Evolutionary conservation across 2,888 invertebrate genomes (phyloP).

Genomic region (Silvanus unidentatus): DNA sequence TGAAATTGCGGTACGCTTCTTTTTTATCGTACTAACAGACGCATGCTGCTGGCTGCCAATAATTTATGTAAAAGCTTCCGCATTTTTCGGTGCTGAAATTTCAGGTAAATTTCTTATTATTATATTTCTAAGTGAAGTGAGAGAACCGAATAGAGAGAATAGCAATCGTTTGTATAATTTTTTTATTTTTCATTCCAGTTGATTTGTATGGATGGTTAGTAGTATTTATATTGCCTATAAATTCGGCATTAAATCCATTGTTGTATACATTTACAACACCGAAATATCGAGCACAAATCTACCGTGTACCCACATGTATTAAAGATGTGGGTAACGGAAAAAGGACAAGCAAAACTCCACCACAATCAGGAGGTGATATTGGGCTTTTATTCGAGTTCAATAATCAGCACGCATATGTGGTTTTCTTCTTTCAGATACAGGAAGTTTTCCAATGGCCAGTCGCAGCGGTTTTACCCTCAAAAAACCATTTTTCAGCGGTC

Average conservation of each 20-base stretch:
- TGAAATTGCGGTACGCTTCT: conserved; percentile 61
- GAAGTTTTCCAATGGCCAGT: conserved; percentile 1
- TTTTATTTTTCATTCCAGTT: conserved; percentile 25
- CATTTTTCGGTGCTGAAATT: conserved; percentile 51
- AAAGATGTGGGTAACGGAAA: neutral
- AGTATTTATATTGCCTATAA: conserved; percentile 54
- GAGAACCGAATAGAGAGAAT: too few species aligned
- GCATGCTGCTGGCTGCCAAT: conserved; percentile 68
- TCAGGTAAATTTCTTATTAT: conserved; percentile 50
- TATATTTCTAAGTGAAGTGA: too few species aligned
- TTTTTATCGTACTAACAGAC: conserved; percentile 65
- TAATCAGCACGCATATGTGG: neutral
- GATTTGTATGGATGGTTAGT: conserved; percentile 56
- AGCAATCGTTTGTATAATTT: too few species aligned
- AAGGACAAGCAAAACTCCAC: conserved; percentile 1
- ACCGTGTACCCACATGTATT: conserved; percentile 1
- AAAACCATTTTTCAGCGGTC: neutral
- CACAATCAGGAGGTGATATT: neutral
- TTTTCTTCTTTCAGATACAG: neutral
- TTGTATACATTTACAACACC: conserved; percentile 53
- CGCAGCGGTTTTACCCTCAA: neutral
- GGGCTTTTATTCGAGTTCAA: neutral
- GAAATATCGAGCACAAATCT: conserved; percentile 1
- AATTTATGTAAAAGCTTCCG: conserved; percentile 57
- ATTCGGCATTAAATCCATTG: conserved; percentile 55